Base-by-base conservation (phyloP, 2,888 invertebrate genomes). In the Drosophila crucigera region DNA sequence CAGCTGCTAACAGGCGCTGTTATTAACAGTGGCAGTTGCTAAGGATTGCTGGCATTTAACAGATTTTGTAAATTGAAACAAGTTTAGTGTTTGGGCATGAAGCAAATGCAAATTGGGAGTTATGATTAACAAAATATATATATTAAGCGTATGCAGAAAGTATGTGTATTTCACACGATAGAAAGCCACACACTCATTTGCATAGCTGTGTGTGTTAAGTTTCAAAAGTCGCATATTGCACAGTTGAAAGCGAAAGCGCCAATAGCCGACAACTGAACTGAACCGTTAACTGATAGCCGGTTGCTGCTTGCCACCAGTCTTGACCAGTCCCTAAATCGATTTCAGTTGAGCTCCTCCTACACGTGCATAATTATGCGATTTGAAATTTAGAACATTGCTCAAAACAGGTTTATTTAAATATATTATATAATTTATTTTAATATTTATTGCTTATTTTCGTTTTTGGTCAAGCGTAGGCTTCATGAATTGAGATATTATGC, bases 171-270 rank as follows among this genome's bases (percentile, higher is more conserved):
- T 71, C 73, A 84, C 83, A 78, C 71, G 78, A 67, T 89, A 88
- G 89, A 84, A 84, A 84, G 90, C 85, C 83, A 68, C 60, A 50
- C 55, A 69, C 37, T 62, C 54, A 86, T 86, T 86, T 72, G 82
- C 90, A 84, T 88, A 70, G 9, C 56, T 50, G 22, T 53, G 31
- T 63, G 11, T 49, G 14, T 63, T 67, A 61, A 52, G 56, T 72
- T 77, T 60, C 68, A 66, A 79, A 77, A 66, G 60, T 55, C 49
- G 31, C 35, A 47, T 16, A 62, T 22, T 37, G 54, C 47, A 10
- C 49, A 68, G 37, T 61, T 53, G 65, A 89, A 89, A 84, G 71
- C 73, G 85, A 84, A 84, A 89, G 88, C 76, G 50, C 37, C 54
- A 60, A 56, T 43, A 43, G 63, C 76, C 63, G 64, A 64, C 58